Evolutionary conservation across 2,797 vertebrate species (phyloP), one percentile per base, ranked within the genome.

Genomic region (Uromys caudimaculatus): DNA sequence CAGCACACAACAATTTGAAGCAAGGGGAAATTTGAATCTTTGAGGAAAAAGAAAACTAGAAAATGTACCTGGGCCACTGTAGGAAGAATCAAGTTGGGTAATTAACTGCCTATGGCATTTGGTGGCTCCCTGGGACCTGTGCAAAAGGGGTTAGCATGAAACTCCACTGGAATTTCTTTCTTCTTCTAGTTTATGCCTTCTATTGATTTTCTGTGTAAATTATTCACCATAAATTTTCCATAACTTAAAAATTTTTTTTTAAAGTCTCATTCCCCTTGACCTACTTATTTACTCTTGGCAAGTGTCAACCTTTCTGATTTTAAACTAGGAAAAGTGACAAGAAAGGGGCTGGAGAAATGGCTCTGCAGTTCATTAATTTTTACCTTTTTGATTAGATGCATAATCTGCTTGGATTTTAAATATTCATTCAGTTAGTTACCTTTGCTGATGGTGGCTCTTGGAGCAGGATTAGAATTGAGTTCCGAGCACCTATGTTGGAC

Each of bases 161-260:
- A 96, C 8, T 90, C 4, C 47, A 19, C 52, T 50, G 54, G 44
- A 73, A 47, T n/a, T n/a, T n/a, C n/a, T 92, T 89, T 41, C 52
- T 78, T 89, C 44, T 73, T 54, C 21, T 89, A 50, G 21, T 73
- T 87, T 60, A 95, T 16, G 76, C 10, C 0, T 69, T 11, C 75
- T 92, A 96, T 27, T 83, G 60, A 92, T 95, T 90, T 90, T 23
- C 69, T 64, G 41, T 82, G 35, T 82, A 92, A 94, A 78, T 92
- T 77, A 82, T 81, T 90, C 60, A 71, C 32, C 16, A 75, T 75
- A 38, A 11, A 78, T 92, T 96, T 85, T 86, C 82, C 17, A 50
- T 76, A 69, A 83, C n/a, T 81, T 89, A 38, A 27, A 38, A 89
- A 86, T 32, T 71, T n/a, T 32, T 10, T 38, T 32, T 95, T 23